phyloP scores from a whole-genome alignment of 2,113 vertebrate species.

The Solenodon paradoxus region DNA sequence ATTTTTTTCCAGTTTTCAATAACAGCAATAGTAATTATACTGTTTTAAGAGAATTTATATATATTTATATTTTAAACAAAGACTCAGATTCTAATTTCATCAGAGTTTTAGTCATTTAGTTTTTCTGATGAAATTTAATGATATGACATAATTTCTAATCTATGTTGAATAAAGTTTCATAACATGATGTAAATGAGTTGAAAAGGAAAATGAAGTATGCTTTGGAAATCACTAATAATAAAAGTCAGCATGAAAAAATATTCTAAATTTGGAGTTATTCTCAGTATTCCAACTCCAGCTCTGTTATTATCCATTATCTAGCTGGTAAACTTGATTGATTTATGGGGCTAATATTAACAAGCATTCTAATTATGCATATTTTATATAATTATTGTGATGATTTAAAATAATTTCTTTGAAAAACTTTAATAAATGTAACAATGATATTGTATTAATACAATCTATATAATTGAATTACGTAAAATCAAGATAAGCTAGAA shows the following conservation, averaged over 20 bases:
- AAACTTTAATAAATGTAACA: too few relatives aligned
- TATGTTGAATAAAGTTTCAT: not conserved
- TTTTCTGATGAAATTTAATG: not conserved
- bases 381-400: not conserved
- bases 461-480: not conserved
- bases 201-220: not conserved
- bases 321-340: not conserved
- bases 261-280: not conserved
- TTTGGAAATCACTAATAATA: not conserved
- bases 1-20: not conserved
- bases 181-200: not conserved
- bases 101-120: not conserved
- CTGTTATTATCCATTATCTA: not conserved
- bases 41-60: not conserved
- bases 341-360: not conserved
- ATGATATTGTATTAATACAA: not conserved
- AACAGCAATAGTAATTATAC: not conserved
- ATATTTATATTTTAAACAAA: not conserved
- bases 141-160: not conserved
- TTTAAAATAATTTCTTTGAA: slow-evolving; percentile 1
- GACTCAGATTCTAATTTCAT: not conserved
- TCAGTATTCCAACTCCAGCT: not conserved
- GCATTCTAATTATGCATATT: not conserved
- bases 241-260: not conserved
- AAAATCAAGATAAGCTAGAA: not conserved